A percentile compares a stretch with the other conserved stretches of the same genome.
phyloP scores from a whole-genome alignment of 2,888 invertebrate genomes.

The Orthonychiurus folsomi region DNA sequence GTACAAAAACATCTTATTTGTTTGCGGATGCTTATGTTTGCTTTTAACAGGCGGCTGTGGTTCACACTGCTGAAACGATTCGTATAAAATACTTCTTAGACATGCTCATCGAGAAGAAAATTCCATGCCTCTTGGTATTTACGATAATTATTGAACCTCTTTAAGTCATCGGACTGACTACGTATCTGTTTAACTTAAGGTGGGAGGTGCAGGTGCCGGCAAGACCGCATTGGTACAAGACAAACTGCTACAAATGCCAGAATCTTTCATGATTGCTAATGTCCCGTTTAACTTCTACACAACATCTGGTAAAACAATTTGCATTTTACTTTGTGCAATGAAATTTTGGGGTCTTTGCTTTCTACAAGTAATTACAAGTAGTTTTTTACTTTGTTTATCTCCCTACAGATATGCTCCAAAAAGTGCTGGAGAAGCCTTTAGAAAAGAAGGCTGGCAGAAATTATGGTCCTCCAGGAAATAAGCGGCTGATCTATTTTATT shows the following conservation, averaged over 20 bases:
- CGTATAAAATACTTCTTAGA: slow-evolving; percentile 81
- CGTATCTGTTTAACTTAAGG: slow-evolving; percentile 14
- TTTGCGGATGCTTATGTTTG: slow-evolving; percentile 1
- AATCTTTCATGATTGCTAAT: slow-evolving; percentile 79
- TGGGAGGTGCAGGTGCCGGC: slow-evolving; percentile 81
- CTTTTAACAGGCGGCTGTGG: slow-evolving; percentile 74
- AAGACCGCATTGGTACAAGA: slow-evolving; percentile 88
- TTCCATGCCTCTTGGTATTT: slow-evolving; percentile 78
- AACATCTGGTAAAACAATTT: slow-evolving; percentile 55
- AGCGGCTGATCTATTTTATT: slow-evolving; percentile 85
- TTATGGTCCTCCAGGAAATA: slow-evolving; percentile 90
- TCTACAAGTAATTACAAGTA: not conserved
- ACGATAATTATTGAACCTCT: not conserved
- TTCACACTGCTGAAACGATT: slow-evolving; percentile 88
- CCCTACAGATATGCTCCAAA: slow-evolving; percentile 76
- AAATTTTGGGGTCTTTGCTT: not conserved
- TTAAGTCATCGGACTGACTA: not conserved
- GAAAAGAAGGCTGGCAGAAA: slow-evolving; percentile 95
- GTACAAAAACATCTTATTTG: not conserved
- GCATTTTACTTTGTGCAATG: no score
- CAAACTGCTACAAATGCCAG: slow-evolving; percentile 66
- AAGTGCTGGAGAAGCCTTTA: slow-evolving; percentile 83
- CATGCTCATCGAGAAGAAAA: slow-evolving; percentile 72
- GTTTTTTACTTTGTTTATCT: not conserved
- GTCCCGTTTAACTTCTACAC: slow-evolving; percentile 96